Evolutionary conservation across 2,888 invertebrate species (phyloP).

Genomic region (Caenorhabditis becei): DNA sequence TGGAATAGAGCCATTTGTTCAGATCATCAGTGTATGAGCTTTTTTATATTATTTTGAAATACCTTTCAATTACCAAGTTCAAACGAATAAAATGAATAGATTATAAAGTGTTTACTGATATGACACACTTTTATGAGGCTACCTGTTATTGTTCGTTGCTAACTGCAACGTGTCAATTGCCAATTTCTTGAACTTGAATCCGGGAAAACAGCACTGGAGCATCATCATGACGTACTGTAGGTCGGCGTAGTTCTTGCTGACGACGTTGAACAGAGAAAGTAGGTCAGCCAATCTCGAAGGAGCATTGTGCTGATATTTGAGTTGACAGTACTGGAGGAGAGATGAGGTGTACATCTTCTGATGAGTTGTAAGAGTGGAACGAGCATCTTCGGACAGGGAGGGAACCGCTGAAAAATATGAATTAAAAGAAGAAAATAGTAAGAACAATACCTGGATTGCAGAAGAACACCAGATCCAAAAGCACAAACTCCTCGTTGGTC

Average conservation of each 20-base stretch:
- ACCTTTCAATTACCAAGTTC: no score
- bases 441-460: constrained; percentile 28
- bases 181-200: constrained; percentile 19
- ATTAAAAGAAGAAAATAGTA: not conserved
- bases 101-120: no score
- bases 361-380: not conserved
- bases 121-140: no score
- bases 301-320: not conserved
- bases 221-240: not conserved
- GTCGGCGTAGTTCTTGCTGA: not conserved
- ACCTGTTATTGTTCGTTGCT: not conserved
- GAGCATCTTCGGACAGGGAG: not conserved
- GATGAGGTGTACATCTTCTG: not conserved
- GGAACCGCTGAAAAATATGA: not conserved
- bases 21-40: no score
- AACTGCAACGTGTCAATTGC: constrained; percentile 6
- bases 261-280: not conserved
- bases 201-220: not conserved
- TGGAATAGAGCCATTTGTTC: no score
- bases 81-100: no score
- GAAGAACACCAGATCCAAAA: constrained; percentile 15
- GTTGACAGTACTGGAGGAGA: constrained; percentile 1
- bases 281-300: constrained; percentile 13
- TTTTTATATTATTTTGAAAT: no score
- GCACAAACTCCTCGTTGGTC: constrained; percentile 27